A percentile compares a stretch with the other conserved stretches of the same genome.
phyloP scores from a whole-genome alignment of 2,888 invertebrate genomes.

The Aleiodes leptofemur region DNA sequence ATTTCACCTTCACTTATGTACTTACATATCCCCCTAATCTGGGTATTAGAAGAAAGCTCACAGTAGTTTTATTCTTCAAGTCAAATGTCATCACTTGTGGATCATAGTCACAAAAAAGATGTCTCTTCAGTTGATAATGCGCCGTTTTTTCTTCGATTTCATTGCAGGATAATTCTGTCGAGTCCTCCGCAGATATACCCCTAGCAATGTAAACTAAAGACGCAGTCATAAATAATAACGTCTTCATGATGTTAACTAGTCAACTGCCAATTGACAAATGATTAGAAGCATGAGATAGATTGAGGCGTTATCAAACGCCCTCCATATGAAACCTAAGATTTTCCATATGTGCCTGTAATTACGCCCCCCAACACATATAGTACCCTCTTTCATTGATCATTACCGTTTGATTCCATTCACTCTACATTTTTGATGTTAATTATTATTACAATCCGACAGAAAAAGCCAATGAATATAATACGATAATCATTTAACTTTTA shows the following conservation, averaged over 20 bases:
- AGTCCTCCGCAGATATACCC: neutral
- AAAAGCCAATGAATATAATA: no score
- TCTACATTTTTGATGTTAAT: no score
- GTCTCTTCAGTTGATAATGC: conserved; percentile 73
- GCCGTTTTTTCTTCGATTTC: conserved; percentile 55
- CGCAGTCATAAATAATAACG: conserved; percentile 3
- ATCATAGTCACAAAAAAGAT: conserved; percentile 78
- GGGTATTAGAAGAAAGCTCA: conserved; percentile 77
- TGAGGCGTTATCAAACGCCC: conserved; percentile 7
- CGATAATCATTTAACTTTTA: no score
- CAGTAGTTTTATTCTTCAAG: conserved; percentile 75
- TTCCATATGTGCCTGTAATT: neutral
- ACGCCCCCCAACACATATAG: neutral
- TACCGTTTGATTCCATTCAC: no score
- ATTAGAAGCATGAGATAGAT: conserved; percentile 2
- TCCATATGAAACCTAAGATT: conserved; percentile 15
- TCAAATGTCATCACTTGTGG: conserved; percentile 73
- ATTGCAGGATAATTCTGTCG: conserved; percentile 57
- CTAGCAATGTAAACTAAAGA: conserved; percentile 8
- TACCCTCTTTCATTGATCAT: neutral
- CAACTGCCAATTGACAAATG: conserved; percentile 11
- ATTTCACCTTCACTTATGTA: neutral
- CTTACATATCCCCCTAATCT: conserved; percentile 76
- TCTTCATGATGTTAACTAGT: conserved; percentile 38
- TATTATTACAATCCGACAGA: no score